Base-by-base conservation (phyloP, 2,113 vertebrate species). In the Cyprinodon variegatus region DNA sequence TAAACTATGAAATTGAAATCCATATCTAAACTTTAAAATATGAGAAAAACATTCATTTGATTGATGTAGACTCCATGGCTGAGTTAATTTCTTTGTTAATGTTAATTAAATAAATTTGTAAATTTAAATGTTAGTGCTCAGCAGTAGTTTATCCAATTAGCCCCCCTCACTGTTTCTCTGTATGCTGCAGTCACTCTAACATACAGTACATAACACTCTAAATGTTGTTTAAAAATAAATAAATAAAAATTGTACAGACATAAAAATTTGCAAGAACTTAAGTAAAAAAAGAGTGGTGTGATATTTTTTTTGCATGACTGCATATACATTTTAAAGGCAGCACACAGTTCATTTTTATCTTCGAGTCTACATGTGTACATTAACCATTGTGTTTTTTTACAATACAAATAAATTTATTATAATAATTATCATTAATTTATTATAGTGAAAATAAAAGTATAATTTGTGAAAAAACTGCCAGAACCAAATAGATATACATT, bases 401-500 rank as follows among this genome's bases (percentile, higher is more conserved):
- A 20, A n/a, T 14, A 57, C 41, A 4, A 41, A 9, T 57, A 57
- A 57, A 57, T 57, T 15, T 3, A 6, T 41, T 41, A 57, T 29
- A 29, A 29, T 29, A 29, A 29, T 17, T 53, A 53, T 57, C 3
- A 57, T 20, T 6, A 17, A 57, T 57, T n/a, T 6, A 8, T 9
- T 7, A 57, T 20, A 20, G 36, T 68, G 46, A 68, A n/a, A 53
- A 8, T 15, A 1, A 37, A 2, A 41, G 38, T 68, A n/a, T 36
- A 36, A 8, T 29, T 7, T 11, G 22, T 1, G 3, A 0, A 70
- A 50, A 6, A 43, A 29, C 29, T 1, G 29, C 20, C 65, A 13
- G 40, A 65, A 69, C 2, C 5, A 2, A 40, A 65, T 29, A 29
- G 29, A 69, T 68, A 70, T 77, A 85, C 77, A 85, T 86, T 63